These are phyloP conservation scores for Apamea crenata DNA, from an alignment of 2,888 invertebrate genomes.

Conservation along the genomic window DNA sequence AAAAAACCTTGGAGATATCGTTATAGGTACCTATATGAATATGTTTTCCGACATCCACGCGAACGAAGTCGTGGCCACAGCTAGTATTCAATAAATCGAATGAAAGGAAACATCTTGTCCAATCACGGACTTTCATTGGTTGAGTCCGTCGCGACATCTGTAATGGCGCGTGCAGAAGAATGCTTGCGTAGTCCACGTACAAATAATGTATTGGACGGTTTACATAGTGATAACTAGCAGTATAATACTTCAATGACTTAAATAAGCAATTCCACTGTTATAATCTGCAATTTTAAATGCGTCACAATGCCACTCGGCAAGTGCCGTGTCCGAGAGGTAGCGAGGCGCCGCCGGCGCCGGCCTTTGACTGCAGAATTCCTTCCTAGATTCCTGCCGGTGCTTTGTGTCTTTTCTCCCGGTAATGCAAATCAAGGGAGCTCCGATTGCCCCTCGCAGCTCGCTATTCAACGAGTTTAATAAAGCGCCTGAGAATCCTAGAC, in stretches of 20 bases:
- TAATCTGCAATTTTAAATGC: conserved; percentile 48
- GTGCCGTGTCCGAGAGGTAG: conserved; percentile 51
- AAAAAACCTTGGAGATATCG: not conserved
- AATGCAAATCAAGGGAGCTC: conserved; percentile 81
- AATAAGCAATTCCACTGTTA: conserved; percentile 2
- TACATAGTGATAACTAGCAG: not conserved
- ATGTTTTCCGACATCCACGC: no score
- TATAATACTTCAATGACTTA: not conserved
- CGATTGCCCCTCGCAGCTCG: conserved; percentile 79
- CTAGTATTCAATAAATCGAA: not conserved
- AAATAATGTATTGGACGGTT: conserved; percentile 2
- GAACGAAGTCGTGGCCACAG: no score
- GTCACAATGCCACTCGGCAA: conserved; percentile 33
- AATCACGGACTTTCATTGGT: not conserved
- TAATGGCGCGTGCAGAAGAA: not conserved
- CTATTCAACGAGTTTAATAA: conserved; percentile 83
- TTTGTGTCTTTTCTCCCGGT: conserved; percentile 75
- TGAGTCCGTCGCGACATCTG: no score
- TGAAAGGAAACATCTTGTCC: not conserved
- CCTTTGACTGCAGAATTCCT: conserved; percentile 76
- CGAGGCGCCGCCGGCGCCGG: conserved; percentile 35
- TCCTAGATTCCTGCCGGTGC: conserved; percentile 72
- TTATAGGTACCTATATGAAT: no score
- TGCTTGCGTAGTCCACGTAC: not conserved
- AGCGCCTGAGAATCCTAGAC: conserved; percentile 76